Conservation (phyloP, 2,888 invertebrate species). For the Temnothorax unifasciatus region DNA sequence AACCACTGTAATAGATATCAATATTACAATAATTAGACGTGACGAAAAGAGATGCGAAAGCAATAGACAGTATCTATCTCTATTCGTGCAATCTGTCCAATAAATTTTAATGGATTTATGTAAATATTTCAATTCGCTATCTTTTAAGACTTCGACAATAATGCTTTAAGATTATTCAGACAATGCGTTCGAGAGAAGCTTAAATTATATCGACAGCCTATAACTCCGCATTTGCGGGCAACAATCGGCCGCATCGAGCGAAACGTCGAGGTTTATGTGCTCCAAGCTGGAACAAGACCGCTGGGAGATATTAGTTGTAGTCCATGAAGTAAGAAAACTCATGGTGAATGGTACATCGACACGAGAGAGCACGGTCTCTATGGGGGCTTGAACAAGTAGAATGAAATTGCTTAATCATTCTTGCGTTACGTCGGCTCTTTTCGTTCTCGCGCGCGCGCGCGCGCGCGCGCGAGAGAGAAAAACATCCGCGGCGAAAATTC, state of each 20-base stretch:
- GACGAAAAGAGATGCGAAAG: neutral
- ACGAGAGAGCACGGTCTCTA: conserved; percentile 38
- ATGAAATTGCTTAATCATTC: conserved; percentile 57
- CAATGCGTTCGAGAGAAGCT: neutral
- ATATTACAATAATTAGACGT: conserved; percentile 43
- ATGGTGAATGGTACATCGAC: conserved; percentile 34
- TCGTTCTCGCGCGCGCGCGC: neutral
- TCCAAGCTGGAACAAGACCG: conserved; percentile 19
- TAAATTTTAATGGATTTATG: neutral
- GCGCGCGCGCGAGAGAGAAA: neutral
- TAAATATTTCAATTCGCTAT: neutral
- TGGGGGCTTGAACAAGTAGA: neutral
- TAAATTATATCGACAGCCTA: conserved; percentile 26
- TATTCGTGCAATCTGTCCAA: neutral
- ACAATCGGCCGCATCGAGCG: conserved; percentile 25
- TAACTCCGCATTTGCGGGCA: conserved; percentile 20
- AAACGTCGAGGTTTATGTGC: conserved; percentile 13
- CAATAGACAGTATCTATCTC: neutral
- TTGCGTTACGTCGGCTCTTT: conserved; percentile 34
- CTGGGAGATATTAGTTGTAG: conserved; percentile 35
- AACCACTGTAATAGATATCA: conserved; percentile 24
- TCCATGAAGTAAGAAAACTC: conserved; percentile 25
- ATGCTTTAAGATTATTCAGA: neutral
- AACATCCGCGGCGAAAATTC: conserved; percentile 41
- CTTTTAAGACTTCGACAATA: neutral